Evolutionary conservation across 1,140 invertebrate genomes (phyloP).

Genomic region (Anastatus disparis): DNA sequence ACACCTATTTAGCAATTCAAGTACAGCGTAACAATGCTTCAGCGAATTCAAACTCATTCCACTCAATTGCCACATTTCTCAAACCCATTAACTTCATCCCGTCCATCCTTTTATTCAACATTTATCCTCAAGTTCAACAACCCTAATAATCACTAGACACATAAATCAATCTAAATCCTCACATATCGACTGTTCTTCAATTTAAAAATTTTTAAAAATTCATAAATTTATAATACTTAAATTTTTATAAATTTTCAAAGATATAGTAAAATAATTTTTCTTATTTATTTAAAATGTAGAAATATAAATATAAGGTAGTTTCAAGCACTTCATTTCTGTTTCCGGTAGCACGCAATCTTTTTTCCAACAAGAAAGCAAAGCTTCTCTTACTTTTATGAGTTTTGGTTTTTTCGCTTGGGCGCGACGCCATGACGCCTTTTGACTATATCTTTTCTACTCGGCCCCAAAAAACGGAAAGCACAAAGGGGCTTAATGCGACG

Average conservation of each 20-base stretch:
- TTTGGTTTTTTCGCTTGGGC: slow-evolving; percentile 13
- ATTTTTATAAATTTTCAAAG: too few species aligned
- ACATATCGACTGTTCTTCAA: too few species aligned
- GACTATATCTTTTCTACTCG: too few species aligned
- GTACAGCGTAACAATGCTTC: background rate
- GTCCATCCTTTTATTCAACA: background rate
- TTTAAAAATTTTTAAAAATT: too few species aligned
- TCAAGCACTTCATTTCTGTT: slow-evolving; percentile 37
- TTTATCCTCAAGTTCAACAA: too few species aligned
- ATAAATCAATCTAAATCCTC: too few species aligned
- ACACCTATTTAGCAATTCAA: background rate
- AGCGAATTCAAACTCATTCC: slow-evolving; percentile 16
- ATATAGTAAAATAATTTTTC: too few species aligned
- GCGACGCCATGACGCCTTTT: background rate
- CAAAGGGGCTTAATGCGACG: background rate
- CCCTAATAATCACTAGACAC: too few species aligned
- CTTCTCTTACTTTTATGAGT: slow-evolving; percentile 16
- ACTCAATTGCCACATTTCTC: background rate
- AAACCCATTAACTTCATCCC: background rate
- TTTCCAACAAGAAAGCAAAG: too few species aligned
- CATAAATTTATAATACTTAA: too few species aligned
- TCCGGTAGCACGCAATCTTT: slow-evolving; percentile 20
- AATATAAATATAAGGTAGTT: background rate
- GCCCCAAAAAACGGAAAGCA: background rate
- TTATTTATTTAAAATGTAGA: too few species aligned